phyloP scores from a whole-genome alignment of 2,888 invertebrate genomes.

The Oegoconia quadripuncta region DNA sequence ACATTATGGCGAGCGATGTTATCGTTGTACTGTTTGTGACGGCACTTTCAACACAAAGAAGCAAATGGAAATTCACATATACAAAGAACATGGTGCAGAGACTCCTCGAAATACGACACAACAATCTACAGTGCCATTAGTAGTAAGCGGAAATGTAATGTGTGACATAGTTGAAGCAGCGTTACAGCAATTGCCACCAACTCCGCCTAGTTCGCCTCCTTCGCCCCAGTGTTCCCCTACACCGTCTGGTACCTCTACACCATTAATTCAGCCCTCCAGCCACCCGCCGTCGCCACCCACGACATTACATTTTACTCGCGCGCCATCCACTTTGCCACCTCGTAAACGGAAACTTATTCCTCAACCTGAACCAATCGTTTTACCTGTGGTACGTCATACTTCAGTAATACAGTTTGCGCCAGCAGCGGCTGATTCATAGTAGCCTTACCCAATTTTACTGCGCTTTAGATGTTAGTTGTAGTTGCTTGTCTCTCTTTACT shows the following conservation, averaged over 20 bases:
- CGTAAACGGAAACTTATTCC: conserved; percentile 89
- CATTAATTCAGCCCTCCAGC: conserved; percentile 27
- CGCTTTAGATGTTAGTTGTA: no score
- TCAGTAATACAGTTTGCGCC: conserved; percentile 94
- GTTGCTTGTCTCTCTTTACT: conserved; percentile 16
- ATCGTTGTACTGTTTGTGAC: conserved; percentile 94
- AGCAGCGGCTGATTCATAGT: conserved; percentile 75
- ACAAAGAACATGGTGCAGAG: conserved; percentile 77
- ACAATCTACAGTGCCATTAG: conserved; percentile 45
- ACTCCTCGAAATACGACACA: conserved; percentile 55
- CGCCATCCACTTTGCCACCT: conserved; percentile 82
- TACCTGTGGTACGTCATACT: conserved; percentile 64
- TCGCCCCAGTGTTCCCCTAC: conserved; percentile 63
- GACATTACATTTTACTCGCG: conserved; percentile 48
- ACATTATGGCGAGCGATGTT: conserved; percentile 94
- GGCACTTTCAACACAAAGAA: conserved; percentile 95
- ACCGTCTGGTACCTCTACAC: conserved; percentile 39
- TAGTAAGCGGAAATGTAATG: conserved; percentile 57
- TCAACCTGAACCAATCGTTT: conserved; percentile 74
- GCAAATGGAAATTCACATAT: conserved; percentile 92
- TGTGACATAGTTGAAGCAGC: conserved; percentile 68
- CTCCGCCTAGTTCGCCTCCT: conserved; percentile 79
- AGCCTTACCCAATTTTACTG: no score
- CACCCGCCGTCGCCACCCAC: conserved; percentile 77
- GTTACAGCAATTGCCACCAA: conserved; percentile 74